Evolutionary conservation across 2,888 invertebrate species (phyloP).

Genomic region (Synanthedon vespiformis): DNA sequence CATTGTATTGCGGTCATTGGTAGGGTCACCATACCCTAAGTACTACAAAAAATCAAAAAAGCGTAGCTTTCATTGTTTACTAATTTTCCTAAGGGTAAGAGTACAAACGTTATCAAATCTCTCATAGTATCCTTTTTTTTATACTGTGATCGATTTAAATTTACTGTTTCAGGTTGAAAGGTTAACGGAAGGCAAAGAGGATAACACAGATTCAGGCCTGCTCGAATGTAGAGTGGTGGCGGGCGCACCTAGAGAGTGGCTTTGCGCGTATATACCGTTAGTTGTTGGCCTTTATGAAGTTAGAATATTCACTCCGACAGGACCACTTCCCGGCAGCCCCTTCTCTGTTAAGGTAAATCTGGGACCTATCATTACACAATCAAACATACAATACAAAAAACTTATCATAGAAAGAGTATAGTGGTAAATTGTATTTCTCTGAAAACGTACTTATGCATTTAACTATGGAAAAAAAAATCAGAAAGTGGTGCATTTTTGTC

Average conservation of each 20-base stretch:
- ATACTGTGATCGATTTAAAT: background rate
- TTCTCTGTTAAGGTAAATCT: conserved; percentile 77
- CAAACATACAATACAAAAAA: too few relatives aligned
- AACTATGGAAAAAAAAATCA: too few relatives aligned
- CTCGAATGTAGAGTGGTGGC: conserved; percentile 73
- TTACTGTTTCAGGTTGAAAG: conserved; percentile 44
- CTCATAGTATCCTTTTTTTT: too few relatives aligned
- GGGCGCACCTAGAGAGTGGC: conserved; percentile 82
- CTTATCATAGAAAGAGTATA: too few relatives aligned
- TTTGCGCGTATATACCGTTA: conserved; percentile 89
- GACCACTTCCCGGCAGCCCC: conserved; percentile 81
- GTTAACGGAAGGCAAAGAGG: conserved; percentile 50
- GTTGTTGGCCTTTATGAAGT: conserved; percentile 94
- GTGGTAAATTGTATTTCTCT: too few relatives aligned
- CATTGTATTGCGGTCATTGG: background rate
- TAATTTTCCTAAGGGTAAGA: too few relatives aligned
- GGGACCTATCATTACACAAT: too few relatives aligned
- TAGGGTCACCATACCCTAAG: background rate
- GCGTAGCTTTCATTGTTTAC: too few relatives aligned
- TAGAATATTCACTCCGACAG: conserved; percentile 76
- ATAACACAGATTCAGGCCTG: conserved; percentile 42
- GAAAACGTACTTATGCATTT: too few relatives aligned
- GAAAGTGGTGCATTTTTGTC: too few relatives aligned
- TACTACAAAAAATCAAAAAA: background rate
- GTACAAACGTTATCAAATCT: too few relatives aligned